Percentiles rank a stretch among this genome's conserved stretches.
Conservation (phyloP, 2,888 invertebrate genomes). For the Aporophyla lueneburgensis region DNA sequence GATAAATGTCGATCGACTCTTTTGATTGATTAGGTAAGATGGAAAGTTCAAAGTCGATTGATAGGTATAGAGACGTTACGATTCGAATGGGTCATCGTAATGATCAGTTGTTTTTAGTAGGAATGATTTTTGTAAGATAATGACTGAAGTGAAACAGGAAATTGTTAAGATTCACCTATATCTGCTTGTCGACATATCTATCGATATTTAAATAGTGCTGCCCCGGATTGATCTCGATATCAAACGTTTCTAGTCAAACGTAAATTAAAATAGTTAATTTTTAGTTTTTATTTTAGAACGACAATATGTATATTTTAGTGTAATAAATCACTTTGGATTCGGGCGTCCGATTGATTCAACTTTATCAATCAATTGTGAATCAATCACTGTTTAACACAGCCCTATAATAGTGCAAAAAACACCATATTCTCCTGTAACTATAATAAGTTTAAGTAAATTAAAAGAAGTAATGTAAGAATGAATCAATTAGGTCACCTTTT, state of each 20-base stretch:
- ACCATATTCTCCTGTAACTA: constrained; percentile 15
- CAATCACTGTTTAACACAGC: constrained; percentile 31
- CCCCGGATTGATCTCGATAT: constrained; percentile 83
- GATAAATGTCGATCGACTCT: constrained; percentile 35
- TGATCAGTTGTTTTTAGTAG: constrained; percentile 41
- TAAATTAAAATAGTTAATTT: constrained; percentile 78
- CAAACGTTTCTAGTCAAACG: constrained; percentile 88
- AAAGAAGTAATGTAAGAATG: constrained; percentile 17
- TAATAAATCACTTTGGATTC: constrained; percentile 69
- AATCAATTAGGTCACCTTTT: constrained; percentile 29
- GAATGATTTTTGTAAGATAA: constrained; percentile 46
- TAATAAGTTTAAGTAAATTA: constrained; percentile 19
- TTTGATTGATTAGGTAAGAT: constrained; percentile 48
- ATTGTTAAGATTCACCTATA: constrained; percentile 34
- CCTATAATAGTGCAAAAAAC: constrained; percentile 52
- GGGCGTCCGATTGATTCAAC: constrained; percentile 59
- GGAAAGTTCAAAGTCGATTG: constrained; percentile 43
- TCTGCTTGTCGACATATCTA: constrained; percentile 39
- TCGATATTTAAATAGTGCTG: constrained; percentile 57
- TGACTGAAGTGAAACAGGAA: constrained; percentile 56
- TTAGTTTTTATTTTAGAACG: constrained; percentile 75
- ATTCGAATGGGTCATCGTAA: constrained; percentile 15
- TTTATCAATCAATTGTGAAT: constrained; percentile 49
- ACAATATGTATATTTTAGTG: constrained; percentile 74
- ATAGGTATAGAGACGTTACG: constrained; percentile 11